Base-by-base conservation (phyloP, 2,888 invertebrate genomes). In the Callimorpha dominula region DNA sequence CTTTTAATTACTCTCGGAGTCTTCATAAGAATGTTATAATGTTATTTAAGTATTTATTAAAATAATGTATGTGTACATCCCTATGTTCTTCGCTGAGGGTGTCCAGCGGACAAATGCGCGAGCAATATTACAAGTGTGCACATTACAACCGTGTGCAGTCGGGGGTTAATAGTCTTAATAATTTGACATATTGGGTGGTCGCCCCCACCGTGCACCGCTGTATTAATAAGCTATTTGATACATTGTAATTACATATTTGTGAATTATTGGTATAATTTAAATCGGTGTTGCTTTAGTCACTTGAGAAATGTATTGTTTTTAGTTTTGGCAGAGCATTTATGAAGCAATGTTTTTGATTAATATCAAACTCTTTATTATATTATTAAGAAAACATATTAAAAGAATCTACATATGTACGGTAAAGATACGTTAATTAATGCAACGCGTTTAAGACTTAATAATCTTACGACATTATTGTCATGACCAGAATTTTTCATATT, bases 181-280 rank as follows among this genome's bases (percentile, higher is more conserved):
- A 90, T 89, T 89, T 90, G 88, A 90, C 88, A 87, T 89, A 89
- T 88, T 83, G 86, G 81, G 82, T 84, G 84, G 85, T 43, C 74
- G 65, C 62, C 52, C 31, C 62, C 65, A 49, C 43, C 11, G 40
- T 54, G 20, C 57, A 64, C 49, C 40, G 31, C 70, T 46, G 17
- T 17, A 82, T 81, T 77, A 66, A 81, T 81, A 75, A 77, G 52
- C 50, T 54, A 81, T 69, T 68, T 54, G 71, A 77, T 81, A 83
- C 79, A 65, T 65, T 71, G 52, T 42, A 43, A 66, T 75, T 79
- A 81, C 40, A 71, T 75, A 70, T 66, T 63, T 68, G 57, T 71
- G 43, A 42, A 50, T 52, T 68, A 46, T 31, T 66, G 15, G 40
- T 0, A 54, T 57, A 54, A n/a, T 70, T 54, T 68, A 60, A 46